Base-by-base conservation (phyloP, 2,888 invertebrate species). In the Hofmannophila pseudospretella region DNA sequence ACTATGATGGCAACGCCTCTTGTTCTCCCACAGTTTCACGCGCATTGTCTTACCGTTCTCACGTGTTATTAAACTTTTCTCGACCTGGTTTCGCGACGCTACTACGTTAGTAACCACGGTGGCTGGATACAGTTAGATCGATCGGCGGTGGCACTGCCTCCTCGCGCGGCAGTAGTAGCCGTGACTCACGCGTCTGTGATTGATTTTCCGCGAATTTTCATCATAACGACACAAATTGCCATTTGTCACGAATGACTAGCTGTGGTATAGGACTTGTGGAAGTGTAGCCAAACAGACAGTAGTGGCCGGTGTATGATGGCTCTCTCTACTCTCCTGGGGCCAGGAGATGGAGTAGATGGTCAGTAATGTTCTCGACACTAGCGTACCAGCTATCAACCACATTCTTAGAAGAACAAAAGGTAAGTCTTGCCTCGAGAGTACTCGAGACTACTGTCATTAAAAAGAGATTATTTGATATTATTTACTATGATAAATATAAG, bases 1-100 rank as follows among this genome's bases (percentile, higher is more conserved):
- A 86, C 80, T 76, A 84, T 69, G 73, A 81, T 74, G 88, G 82
- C 85, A 88, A 87, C 88, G 88, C 88, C 88, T 88, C 79, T 72
- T 59, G 59, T 58, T 72, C 75, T 85, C 79, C 66, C 84, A 81
- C 81, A 84, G 81, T 84, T 82, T 84, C 81, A 67, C 73, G 71
- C 67, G 74, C 63, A 81, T 84, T 82, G 82, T 85, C 65, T 76
- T 51, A 47, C 52, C 47, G 67, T 76, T 85, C 82, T 78, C 84
- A 81, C 81, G 81, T 69, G 68, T 47, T 57, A 57, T 47, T 57
- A 57, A 56, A 63, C 61, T 65, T 67, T 66, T 67, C 58, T 51
- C 62, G 71, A 58, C 65, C 66, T 57, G 57, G 54, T 67, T 71
- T 34, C 36, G 33, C 34, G 38, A 44, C 47, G 49, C 48, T 54